Evolutionary conservation across 2,797 vertebrate genomes (phyloP), one percentile per base, ranked within the genome.

Genomic region (Sarcophilus harrisii): DNA sequence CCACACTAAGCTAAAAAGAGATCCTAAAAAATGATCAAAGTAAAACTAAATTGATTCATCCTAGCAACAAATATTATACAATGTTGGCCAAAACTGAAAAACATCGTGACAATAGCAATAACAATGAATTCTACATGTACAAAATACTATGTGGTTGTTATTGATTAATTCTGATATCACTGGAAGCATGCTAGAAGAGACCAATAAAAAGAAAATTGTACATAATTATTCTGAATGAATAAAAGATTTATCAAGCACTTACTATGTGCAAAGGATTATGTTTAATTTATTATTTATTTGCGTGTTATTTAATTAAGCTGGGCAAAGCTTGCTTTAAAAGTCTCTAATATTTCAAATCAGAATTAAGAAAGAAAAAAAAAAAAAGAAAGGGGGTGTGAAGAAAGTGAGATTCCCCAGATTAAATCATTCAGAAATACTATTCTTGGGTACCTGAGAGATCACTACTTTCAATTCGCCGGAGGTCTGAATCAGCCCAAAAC

Each of bases 401-500:
- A 91, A 96, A 94, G 38, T 32, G 60, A 97, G 94, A 97, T 57
- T 96, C 96, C 57, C 14, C 96, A 45, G 93, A 96, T 96, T 97
- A 98, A 95, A 97, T 95, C 98, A 87, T 45, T 87, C 94, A 57
- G 62, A 98, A 97, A 97, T 95, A 90, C 95, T 95, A 93, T 95
- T 97, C 87, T 94, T 92, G 93, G 98, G 98, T 99, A 99, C 99
- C 99, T 58, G 99, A 99, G 13, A 99, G 99, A 98, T 99, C 99
- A 96, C 99, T 99, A 99, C 99, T 99, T 98, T 99, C 99, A 95
- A 99, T 99, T 97, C 99, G 99, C 0, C 99, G 98, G 97, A 99
- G 99, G 98, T 99, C 99, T 30, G 99, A 99, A 98, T 99, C 99
- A 1, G 99, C 99, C 99, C 99, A 99, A 98, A 99, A 99, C 93